These are phyloP conservation scores for Himalopsyche kuldschensis DNA, from an alignment of 2,888 invertebrate genomes.

Conservation along the genomic window DNA sequence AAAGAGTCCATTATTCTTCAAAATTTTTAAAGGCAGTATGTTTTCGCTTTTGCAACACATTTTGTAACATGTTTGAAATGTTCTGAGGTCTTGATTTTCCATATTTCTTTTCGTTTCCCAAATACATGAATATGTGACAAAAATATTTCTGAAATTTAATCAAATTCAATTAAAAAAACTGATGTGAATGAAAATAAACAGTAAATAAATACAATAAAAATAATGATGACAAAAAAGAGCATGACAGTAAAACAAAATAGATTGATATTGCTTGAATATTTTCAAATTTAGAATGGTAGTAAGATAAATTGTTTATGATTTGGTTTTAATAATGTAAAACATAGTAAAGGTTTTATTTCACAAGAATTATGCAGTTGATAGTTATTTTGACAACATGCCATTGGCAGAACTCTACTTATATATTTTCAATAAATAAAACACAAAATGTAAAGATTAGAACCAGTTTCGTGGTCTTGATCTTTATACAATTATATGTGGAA, in stretches of 20 bases:
- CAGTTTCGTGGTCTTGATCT: no score
- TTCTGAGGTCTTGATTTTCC: slow-evolving; percentile 51
- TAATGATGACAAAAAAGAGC: neutral
- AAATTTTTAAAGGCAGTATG: slow-evolving; percentile 50
- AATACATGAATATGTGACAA: no score
- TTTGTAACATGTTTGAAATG: slow-evolving; percentile 57
- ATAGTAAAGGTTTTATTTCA: no score
- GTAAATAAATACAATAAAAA: neutral
- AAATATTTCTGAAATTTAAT: neutral
- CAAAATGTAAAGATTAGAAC: no score
- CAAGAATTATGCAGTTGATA: no score
- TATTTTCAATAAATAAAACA: no score
- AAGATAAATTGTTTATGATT: no score
- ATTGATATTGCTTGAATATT: neutral
- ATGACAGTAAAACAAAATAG: neutral
- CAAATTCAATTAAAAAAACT: slow-evolving; percentile 3
- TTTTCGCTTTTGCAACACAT: slow-evolving; percentile 59
- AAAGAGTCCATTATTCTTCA: slow-evolving; percentile 56
- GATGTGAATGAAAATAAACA: slow-evolving; percentile 4
- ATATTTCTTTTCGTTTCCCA: slow-evolving; percentile 53
- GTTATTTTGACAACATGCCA: no score
- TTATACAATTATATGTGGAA: no score
- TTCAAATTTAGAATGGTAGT: neutral
- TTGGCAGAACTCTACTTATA: no score
- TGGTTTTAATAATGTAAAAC: no score